Conservation (phyloP, 2,888 invertebrate species). For the Ceramica pisi region DNA sequence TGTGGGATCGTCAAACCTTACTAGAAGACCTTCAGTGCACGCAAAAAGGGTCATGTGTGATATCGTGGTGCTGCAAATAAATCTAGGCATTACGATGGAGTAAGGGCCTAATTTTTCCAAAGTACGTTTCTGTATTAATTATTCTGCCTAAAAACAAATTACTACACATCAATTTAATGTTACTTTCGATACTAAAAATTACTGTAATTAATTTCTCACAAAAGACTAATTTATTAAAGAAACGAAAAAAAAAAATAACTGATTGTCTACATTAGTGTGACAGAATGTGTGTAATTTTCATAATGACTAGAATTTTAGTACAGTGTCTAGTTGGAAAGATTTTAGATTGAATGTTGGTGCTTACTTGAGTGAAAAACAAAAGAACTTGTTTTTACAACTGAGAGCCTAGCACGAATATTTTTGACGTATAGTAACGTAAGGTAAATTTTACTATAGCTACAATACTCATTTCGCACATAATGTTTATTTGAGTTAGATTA, state of each 20-base stretch:
- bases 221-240: neutral
- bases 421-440: too few relatives aligned
- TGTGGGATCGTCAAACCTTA: too few relatives aligned
- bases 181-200: constrained; percentile 17
- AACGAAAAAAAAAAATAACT: constrained; percentile 15
- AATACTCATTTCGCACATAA: too few relatives aligned
- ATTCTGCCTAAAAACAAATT: neutral
- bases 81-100: neutral
- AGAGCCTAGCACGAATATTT: too few relatives aligned
- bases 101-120: neutral
- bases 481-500: too few relatives aligned
- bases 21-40: too few relatives aligned
- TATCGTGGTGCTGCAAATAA: neutral
- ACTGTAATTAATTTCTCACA: constrained; percentile 20
- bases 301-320: constrained; percentile 12
- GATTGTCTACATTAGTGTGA: constrained; percentile 40
- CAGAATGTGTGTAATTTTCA: constrained; percentile 30
- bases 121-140: constrained; percentile 3
- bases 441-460: too few relatives aligned
- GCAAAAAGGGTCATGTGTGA: constrained; percentile 7
- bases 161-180: neutral
- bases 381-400: neutral
- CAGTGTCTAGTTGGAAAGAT: constrained; percentile 9
- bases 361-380: neutral
- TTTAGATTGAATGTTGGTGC: neutral